These are phyloP conservation scores for Indri indri DNA, from an alignment of 2,113 vertebrate species.

Conservation along the genomic window DNA sequence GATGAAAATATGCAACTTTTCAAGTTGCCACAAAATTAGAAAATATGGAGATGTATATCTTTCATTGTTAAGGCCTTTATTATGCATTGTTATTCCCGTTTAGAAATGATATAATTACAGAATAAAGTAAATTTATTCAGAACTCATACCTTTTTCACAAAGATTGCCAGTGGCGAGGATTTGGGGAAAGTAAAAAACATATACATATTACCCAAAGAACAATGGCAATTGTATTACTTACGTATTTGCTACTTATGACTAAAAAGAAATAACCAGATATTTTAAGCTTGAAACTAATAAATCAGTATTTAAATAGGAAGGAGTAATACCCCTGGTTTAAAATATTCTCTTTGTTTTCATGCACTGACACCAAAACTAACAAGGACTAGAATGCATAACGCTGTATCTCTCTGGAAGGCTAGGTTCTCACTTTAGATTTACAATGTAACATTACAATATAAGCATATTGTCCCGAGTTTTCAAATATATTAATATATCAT, in stretches of 20 bases:
- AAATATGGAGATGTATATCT: background rate
- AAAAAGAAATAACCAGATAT: background rate
- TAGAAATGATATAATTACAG: background rate
- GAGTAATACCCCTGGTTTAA: background rate
- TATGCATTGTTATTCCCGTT: background rate
- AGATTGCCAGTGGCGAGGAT: background rate
- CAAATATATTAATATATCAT: background rate
- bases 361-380: background rate
- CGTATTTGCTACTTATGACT: background rate
- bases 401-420: background rate
- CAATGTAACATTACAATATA: background rate
- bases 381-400: background rate
- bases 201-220: background rate
- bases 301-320: background rate
- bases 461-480: background rate
- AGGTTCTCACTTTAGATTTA: background rate
- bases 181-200: background rate
- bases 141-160: background rate
- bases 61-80: background rate
- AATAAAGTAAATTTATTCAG: background rate
- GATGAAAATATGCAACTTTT: conserved; percentile 10
- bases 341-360: background rate
- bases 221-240: background rate
- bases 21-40: background rate
- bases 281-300: background rate